Percentiles rank a stretch among this genome's conserved stretches.
Conservation (phyloP, 2,113 vertebrate species). For the Dasypus novemcinctus region DNA sequence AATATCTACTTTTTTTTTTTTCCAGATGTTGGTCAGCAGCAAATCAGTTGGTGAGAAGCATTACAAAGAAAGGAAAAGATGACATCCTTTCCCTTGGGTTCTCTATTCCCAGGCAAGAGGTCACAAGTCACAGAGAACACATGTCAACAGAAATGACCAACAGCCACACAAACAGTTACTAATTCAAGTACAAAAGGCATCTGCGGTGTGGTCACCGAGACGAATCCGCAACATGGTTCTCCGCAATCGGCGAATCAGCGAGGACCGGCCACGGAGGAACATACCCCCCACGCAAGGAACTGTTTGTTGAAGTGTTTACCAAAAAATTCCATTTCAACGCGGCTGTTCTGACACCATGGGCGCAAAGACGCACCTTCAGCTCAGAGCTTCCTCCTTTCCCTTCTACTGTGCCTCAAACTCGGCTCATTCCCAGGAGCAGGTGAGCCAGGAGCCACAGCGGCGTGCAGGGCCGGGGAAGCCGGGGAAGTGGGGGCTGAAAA, state of each 20-base stretch:
- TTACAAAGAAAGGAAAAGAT: neutral
- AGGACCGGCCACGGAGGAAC: neutral
- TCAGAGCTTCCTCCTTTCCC: neutral
- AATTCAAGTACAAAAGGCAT: neutral
- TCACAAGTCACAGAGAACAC: neutral
- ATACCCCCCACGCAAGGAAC: neutral
- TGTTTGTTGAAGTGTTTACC: neutral
- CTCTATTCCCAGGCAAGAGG: neutral
- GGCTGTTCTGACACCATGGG: neutral
- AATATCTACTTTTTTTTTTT: neutral
- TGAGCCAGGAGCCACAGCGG: neutral
- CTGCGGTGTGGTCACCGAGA: neutral
- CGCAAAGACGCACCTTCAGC: neutral
- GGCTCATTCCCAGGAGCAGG: neutral
- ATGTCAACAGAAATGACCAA: conserved; percentile 19
- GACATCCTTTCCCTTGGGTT: neutral
- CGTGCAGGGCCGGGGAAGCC: no score
- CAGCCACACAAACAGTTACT: neutral
- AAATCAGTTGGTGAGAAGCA: neutral
- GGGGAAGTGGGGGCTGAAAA: no score
- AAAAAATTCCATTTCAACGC: neutral
- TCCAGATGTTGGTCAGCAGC: neutral
- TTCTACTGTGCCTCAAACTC: neutral
- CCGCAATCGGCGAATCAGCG: neutral
- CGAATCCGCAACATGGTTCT: neutral